Evolutionary conservation across 1,140 invertebrate species (phyloP).

Genomic region (Danaus plexippus): DNA sequence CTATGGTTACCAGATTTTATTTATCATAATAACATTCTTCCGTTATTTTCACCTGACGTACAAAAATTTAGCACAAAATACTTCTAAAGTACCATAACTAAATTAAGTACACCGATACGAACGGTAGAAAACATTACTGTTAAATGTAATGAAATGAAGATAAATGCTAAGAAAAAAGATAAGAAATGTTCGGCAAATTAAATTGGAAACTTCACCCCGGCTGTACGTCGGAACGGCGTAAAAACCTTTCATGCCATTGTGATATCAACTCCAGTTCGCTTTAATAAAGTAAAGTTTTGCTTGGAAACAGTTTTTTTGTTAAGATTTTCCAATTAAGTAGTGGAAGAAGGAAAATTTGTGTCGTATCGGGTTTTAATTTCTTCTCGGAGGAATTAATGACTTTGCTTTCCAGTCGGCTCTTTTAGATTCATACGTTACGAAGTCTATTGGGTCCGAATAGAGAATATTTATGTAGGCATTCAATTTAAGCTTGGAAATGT

Average conservation of each 20-base stretch:
- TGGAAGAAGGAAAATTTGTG: conserved; percentile 54
- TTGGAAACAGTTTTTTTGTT: conserved; percentile 21
- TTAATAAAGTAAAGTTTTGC: conserved; percentile 3
- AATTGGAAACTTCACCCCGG: conserved; percentile 55
- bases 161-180: conserved; percentile 61
- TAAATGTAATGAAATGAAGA: conserved; percentile 61
- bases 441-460: conserved; percentile 40
- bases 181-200: conserved; percentile 62
- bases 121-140: conserved; percentile 43
- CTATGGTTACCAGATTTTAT: too few species aligned
- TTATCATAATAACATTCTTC: too few species aligned
- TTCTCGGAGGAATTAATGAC: conserved; percentile 60
- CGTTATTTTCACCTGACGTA: too few species aligned
- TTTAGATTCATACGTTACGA: conserved; percentile 50
- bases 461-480: too few species aligned
- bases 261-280: conserved; percentile 14
- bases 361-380: conserved; percentile 68
- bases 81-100: conserved; percentile 1
- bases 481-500: conserved; percentile 12
- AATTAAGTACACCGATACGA: conserved; percentile 22
- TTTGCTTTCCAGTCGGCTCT: conserved; percentile 43
- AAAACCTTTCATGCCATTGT: neutral
- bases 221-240: conserved; percentile 21
- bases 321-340: conserved; percentile 8
- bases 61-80: too few species aligned